Conservation (phyloP, 2,797 vertebrate genomes). For the Chrosomus eos region DNA sequence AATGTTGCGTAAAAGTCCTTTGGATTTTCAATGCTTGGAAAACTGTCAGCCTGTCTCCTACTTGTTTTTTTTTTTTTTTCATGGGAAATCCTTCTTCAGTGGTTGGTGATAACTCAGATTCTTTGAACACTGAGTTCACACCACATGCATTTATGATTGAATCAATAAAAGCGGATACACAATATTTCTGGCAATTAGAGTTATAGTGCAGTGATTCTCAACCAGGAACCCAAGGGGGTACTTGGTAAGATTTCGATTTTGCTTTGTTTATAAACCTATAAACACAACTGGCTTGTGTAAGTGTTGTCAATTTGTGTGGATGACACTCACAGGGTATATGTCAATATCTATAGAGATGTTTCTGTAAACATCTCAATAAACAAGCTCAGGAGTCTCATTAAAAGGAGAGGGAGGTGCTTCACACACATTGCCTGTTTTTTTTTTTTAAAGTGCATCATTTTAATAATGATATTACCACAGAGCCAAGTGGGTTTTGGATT, state of each 20-base stretch:
- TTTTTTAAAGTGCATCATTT: background rate
- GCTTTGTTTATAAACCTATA: background rate
- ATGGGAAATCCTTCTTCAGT: background rate
- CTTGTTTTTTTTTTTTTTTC: background rate
- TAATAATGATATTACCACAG: background rate
- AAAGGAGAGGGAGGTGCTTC: background rate
- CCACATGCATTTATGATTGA: background rate
- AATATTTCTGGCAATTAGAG: background rate
- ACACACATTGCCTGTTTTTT: background rate
- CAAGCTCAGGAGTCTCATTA: background rate
- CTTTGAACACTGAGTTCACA: background rate
- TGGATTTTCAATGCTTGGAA: no score
- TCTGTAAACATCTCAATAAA: slow-evolving; percentile 19
- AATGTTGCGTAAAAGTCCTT: background rate
- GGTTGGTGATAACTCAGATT: background rate
- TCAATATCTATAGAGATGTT: background rate
- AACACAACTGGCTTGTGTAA: background rate
- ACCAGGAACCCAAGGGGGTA: background rate
- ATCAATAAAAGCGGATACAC: background rate
- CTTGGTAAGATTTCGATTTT: background rate
- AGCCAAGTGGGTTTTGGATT: no score
- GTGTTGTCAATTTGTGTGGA: background rate
- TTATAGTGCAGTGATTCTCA: background rate
- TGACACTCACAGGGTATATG: background rate
- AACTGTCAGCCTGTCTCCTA: background rate